Base-by-base conservation (phyloP, 1,140 invertebrate genomes). In the Potamilus streckersoni region DNA sequence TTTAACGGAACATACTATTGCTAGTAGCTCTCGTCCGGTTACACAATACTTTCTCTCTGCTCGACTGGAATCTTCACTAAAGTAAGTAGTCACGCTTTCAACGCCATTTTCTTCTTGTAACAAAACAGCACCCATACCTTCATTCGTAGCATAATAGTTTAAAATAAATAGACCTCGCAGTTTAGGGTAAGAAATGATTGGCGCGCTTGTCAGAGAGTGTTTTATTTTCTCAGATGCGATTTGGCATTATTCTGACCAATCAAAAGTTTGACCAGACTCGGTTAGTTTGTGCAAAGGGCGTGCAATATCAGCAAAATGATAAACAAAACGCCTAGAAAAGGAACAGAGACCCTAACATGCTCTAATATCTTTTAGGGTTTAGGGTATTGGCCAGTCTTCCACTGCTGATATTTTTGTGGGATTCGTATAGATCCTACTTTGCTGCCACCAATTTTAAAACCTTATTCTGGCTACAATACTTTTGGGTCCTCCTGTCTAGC, bases 41-140 rank as follows among this genome's bases (percentile, higher is more conserved):
- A 73, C 71, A 73, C 71, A 64, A n/a, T 64, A 64, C 17, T 27
- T 65, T 57, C 27, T 14, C 23, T 73, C 38, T 16, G 15, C 6
- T 19, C 23, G 15, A 19, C 12, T 56, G 19, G 64, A 57, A 15
- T 15, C 58, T 55, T 65, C 64, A 62, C 38, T 57, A 8, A 62
- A 61, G 56, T 63, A 73, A 17, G 31, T 55, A 5, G 64, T 62
- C 13, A 73, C 71, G 63, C 63, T 73, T 73, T 73, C 71, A 16
- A n/a, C 11, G 13, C 61, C 61, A 57, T 65, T 5, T 23, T 71
- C 58, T 49, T 61, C 62, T 65, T 73, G 60, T 15, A 49, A 73
- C 6, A 73, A 20, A 16, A 73, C 71, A 23, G 17, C 61, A 20
- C 31, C 49, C 5, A 73, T 57, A 12, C 38, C 71, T n/a, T n/a